Base-by-base conservation (phyloP, 2,888 invertebrate genomes). In the Chrysomela aeneicollis region DNA sequence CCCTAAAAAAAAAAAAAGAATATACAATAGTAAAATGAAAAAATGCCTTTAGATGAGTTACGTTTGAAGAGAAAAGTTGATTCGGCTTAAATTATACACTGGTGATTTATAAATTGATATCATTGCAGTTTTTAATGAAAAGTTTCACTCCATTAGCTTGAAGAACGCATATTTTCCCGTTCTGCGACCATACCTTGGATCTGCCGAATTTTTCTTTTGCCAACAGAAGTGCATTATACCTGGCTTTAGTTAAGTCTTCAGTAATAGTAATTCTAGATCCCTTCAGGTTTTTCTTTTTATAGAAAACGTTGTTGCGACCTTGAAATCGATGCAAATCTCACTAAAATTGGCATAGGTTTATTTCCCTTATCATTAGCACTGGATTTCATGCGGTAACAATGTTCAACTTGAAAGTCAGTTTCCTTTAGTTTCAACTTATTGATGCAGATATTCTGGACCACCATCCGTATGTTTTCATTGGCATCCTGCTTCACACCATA, bases 391-490 rank as follows among this genome's bases (percentile, higher is more conserved):
- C 47, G 47, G 47, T 47, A 47, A 47, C 17, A 47, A 19, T 12
- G 47, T 47, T 47, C 19, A 6, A 35, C 35, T 35, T 35, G 35
- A 35, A 35, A 35, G 35, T 35, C 35, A 35, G 12, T 35, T 35
- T 35, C 35, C 9, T 35, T 35, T 35, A 35, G 12, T 35, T 47
- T 47, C 47, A 47, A 47, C 47, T 47, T 47, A 35, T 35, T 35
- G 10, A 10, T 47, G 47, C 47, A 47, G 47, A 47, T 47, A 47
- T 47, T 17, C 47, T 47, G 47, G 47, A 47, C 47, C 12, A 47
- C 47, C 47, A 47, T 47, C 47, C 21, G 51, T 51, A 51, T 12
- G 49, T 49, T 49, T 49, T 49, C 49, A 18, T 49, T 49, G 9
- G 10, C 49, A n/a, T 49, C n/a, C 15, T 49, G 49, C 49, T 49